A percentile compares a stretch with the other conserved stretches of the same genome.
Evolutionary conservation across 2,888 invertebrate species (phyloP).

Genomic region (Podabrus alpinus): DNA sequence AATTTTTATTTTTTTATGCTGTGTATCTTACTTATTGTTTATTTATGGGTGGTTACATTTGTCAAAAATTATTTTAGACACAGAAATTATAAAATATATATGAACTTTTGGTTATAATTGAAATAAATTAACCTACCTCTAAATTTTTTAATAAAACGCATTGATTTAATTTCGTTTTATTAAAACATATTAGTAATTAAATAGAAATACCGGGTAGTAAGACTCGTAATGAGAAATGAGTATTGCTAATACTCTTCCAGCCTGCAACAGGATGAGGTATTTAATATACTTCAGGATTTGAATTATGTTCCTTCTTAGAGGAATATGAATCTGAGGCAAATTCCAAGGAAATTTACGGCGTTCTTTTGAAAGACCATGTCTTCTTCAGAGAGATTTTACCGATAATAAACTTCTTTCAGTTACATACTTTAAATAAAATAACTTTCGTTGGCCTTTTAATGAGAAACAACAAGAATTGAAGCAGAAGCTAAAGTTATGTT

Average conservation of each 20-base stretch:
- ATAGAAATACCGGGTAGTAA: slow-evolving; percentile 14
- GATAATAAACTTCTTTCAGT: slow-evolving; percentile 9
- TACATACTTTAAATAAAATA: background rate
- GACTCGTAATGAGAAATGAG: slow-evolving; percentile 23
- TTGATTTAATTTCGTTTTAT: slow-evolving; percentile 2
- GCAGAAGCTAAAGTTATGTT: background rate
- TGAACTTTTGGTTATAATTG: background rate
- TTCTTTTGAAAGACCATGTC: slow-evolving; percentile 18
- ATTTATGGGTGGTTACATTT: background rate
- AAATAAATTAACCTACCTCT: background rate
- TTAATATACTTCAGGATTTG: slow-evolving; percentile 36
- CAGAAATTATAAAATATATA: background rate
- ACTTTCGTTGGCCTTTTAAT: background rate
- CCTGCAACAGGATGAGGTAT: slow-evolving; percentile 30
- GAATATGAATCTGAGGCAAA: slow-evolving; percentile 32
- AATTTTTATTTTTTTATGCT: background rate
- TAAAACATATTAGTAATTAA: slow-evolving; percentile 21
- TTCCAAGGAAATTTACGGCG: slow-evolving; percentile 23
- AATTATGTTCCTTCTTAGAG: slow-evolving; percentile 34
- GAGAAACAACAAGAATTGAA: background rate
- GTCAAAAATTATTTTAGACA: background rate
- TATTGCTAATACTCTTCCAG: slow-evolving; percentile 17
- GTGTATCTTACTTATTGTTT: background rate
- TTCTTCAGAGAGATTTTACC: slow-evolving; percentile 2
- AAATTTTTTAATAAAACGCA: background rate